Evolutionary conservation across 2,113 vertebrate species (phyloP).

Genomic region (Tauraco erythrolophus): DNA sequence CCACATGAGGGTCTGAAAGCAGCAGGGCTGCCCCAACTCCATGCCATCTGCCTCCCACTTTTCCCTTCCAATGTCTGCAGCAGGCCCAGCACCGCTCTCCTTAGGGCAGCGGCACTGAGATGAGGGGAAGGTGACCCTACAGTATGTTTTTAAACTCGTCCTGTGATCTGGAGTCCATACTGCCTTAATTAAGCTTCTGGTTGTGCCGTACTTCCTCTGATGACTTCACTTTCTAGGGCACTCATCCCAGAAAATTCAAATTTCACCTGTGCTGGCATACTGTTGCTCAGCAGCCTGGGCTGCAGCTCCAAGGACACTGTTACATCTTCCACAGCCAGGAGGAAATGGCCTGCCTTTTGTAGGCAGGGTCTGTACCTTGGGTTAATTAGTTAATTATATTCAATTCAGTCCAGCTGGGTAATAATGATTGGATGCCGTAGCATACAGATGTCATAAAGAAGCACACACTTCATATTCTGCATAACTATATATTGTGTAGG

Average conservation of each 20-base stretch:
- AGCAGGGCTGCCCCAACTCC: background rate
- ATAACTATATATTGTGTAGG: background rate
- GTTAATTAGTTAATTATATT: too few species aligned
- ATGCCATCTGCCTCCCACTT: accelerated
- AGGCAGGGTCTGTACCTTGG: too few species aligned
- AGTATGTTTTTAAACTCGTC: background rate
- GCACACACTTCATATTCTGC: background rate
- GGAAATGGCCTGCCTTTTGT: too few species aligned
- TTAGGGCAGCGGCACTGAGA: accelerated
- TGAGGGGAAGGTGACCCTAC: background rate
- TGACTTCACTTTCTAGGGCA: background rate
- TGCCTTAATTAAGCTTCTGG: background rate
- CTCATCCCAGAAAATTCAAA: background rate
- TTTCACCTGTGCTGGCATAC: background rate
- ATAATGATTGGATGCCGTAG: too few species aligned
- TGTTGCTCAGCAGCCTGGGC: too few species aligned
- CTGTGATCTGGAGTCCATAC: background rate
- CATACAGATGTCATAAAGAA: background rate
- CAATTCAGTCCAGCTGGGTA: too few species aligned
- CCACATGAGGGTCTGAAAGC: background rate
- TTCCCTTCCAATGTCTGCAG: too few species aligned
- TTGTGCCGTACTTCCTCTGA: background rate
- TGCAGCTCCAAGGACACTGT: too few species aligned
- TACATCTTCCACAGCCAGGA: too few species aligned
- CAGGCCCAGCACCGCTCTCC: accelerated